phyloP scores from a whole-genome alignment of 2,113 vertebrate genomes.

The Vidua macroura region DNA sequence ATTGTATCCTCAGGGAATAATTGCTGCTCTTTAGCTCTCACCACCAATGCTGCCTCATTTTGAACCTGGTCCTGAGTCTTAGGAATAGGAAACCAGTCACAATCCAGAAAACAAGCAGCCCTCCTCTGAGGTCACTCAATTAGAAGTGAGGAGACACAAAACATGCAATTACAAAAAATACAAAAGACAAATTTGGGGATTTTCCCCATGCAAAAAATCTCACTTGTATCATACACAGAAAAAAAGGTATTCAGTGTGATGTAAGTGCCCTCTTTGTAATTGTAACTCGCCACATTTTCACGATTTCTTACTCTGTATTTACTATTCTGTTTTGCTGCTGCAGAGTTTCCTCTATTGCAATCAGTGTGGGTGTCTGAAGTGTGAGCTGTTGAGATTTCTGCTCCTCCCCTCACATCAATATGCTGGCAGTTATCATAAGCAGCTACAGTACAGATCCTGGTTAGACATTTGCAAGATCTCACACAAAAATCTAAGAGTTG shows the following conservation, averaged over 20 bases:
- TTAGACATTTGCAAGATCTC: not conserved
- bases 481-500: not conserved
- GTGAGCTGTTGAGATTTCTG: slow-evolving; percentile 21
- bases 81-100: not conserved
- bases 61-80: not conserved
- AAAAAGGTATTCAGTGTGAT: not conserved
- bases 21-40: not conserved
- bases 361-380: slow-evolving; percentile 38
- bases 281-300: not conserved
- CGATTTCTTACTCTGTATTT: slow-evolving; percentile 33
- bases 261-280: not conserved
- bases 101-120: not conserved
- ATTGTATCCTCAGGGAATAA: not conserved
- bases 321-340: slow-evolving; percentile 39
- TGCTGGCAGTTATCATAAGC: not conserved
- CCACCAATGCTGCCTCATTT: not conserved
- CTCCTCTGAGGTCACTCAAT: not conserved
- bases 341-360: slow-evolving; percentile 41
- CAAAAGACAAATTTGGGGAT: not conserved
- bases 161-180: not conserved
- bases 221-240: not conserved
- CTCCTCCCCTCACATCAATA: slow-evolving; percentile 43
- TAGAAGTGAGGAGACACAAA: not conserved
- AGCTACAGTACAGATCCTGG: not conserved
- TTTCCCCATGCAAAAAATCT: not conserved